Evolutionary conservation across 2,797 vertebrate genomes (phyloP), one percentile per base, ranked within the genome.

Genomic region (Eulemur mongoz): DNA sequence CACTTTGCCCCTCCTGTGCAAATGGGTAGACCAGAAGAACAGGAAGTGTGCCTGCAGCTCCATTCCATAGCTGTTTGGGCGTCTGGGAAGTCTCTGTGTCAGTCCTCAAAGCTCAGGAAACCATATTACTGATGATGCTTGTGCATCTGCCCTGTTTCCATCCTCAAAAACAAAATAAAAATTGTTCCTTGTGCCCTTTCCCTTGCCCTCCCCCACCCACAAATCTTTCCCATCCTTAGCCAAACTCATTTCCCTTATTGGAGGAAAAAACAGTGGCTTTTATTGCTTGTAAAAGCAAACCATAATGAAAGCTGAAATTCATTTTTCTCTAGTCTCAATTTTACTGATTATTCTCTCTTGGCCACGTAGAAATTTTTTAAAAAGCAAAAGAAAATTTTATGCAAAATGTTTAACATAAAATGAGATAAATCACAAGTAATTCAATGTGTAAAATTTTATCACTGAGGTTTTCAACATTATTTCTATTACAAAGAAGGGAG

Each of bases 381-480:
- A 43, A 73, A 82, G 9, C 1, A 76, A 70, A 65, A 65, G 10
- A 93, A 70, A 96, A 69, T 25, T 40, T 65, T 82, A 73, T n/a
- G 1, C 76, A 87, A 94, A 75, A 15, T 52, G 7, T 63, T 87
- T 35, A 84, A 84, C 7, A 67, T 48, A 50, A 81, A 83, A 88
- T 81, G 38, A 69, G 75, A 43, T 70, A 93, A 96, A 87, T 59
- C 57, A 91, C 43, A 63, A 85, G 45, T 61, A 89, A 86, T 89
- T 80, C 72, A 80, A 40, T 89, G 80, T 72, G 4, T 72, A 50
- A 83, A 52, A 92, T 2, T 14, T 45, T 50, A 65, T 17, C 27
- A 88, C n/a, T 69, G 72, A 79, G 32, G 13, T 43, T 87, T 75
- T 81, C 50, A 89, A 43, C 7, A 85, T 76, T 48, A 43, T n/a